Conservation (phyloP, 2,888 invertebrate genomes). For the Psylliodes chrysocephalus region DNA sequence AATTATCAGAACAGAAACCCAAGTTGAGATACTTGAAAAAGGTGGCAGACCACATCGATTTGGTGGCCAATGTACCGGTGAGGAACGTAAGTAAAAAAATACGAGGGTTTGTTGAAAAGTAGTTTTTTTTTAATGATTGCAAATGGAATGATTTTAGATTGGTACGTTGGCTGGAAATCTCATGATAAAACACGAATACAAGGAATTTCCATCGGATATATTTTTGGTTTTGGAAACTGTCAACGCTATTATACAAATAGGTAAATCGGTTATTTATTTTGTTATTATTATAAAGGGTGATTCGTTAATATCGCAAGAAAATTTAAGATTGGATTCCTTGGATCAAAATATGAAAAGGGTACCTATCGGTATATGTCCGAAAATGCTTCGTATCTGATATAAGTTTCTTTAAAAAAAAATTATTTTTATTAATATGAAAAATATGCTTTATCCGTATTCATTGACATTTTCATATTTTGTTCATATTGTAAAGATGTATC, state of each 20-base stretch:
- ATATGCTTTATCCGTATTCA: too few relatives aligned
- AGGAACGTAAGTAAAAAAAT: constrained; percentile 48
- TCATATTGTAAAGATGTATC: too few relatives aligned
- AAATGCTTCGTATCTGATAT: too few relatives aligned
- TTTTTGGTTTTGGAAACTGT: constrained; percentile 72
- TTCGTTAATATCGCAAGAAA: too few relatives aligned
- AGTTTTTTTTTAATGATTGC: too few relatives aligned
- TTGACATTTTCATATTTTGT: too few relatives aligned
- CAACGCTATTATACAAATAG: constrained; percentile 65
- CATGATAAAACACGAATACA: constrained; percentile 73
- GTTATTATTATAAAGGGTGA: background rate
- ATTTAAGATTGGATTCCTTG: too few relatives aligned
- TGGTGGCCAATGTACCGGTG: constrained; percentile 77
- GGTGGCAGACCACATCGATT: constrained; percentile 72
- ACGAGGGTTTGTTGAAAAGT: too few relatives aligned
- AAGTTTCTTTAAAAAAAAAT: too few relatives aligned
- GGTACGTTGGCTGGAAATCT: constrained; percentile 79
- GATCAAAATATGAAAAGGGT: too few relatives aligned
- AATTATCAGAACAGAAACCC: constrained; percentile 60
- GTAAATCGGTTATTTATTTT: constrained; percentile 43
- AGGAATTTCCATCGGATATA: constrained; percentile 79
- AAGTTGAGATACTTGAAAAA: constrained; percentile 70
- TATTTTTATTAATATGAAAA: too few relatives aligned
- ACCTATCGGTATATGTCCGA: too few relatives aligned
- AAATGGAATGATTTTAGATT: constrained; percentile 62